phyloP scores from a whole-genome alignment of 1,140 invertebrate species.

The Eurytemora carolleeae region DNA sequence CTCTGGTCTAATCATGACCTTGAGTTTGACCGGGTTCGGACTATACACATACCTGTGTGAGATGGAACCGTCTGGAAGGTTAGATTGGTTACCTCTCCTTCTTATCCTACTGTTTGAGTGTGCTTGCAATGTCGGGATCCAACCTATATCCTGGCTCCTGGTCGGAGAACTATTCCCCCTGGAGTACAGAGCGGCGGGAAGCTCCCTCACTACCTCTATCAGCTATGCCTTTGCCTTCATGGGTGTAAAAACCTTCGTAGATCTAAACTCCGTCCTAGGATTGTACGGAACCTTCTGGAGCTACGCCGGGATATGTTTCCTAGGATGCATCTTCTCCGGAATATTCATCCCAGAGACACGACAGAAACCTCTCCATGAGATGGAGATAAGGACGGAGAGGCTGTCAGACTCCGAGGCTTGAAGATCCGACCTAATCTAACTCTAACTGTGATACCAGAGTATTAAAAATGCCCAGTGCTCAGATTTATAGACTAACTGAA shows the following conservation, averaged over 20 bases:
- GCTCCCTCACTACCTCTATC: constrained; percentile 57
- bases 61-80: background rate
- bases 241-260: constrained; percentile 65
- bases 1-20: constrained; percentile 58
- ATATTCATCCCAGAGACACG: constrained; percentile 76
- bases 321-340: constrained; percentile 59
- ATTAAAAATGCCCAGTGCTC: too few relatives aligned
- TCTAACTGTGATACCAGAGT: too few relatives aligned
- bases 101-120: constrained; percentile 59
- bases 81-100: constrained; percentile 55
- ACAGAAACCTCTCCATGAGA: constrained; percentile 64
- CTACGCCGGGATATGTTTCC: constrained; percentile 57
- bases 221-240: constrained; percentile 71
- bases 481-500: too few relatives aligned
- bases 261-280: constrained; percentile 49
- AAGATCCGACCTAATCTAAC: too few relatives aligned
- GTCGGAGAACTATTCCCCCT: constrained; percentile 69
- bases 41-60: constrained; percentile 44
- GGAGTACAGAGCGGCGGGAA: constrained; percentile 58
- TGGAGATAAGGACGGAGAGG: constrained; percentile 33
- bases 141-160: constrained; percentile 66
- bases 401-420: constrained; percentile 1
- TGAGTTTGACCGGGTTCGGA: constrained; percentile 52
- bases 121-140: constrained; percentile 65
- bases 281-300: constrained; percentile 66